Percentiles rank a stretch among this genome's conserved stretches.
Evolutionary conservation across 2,888 invertebrate species (phyloP).

Genomic region (Agrilus cyanescens): DNA sequence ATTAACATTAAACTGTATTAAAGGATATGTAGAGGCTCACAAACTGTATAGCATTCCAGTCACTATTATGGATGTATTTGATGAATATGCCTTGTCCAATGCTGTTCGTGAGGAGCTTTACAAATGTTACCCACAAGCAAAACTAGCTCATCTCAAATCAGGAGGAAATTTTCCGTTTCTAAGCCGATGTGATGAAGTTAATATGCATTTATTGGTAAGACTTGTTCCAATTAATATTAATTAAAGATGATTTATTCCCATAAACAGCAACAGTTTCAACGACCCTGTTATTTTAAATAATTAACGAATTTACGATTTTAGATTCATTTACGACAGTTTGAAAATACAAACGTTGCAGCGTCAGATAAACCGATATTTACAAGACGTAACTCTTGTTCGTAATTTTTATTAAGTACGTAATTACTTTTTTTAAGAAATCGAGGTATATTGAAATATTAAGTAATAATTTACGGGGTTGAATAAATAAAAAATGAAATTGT

Average conservation of each 20-base stretch:
- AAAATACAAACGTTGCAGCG: slow-evolving; percentile 47
- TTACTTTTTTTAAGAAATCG: too few relatives aligned
- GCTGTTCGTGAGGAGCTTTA: slow-evolving; percentile 69
- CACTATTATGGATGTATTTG: slow-evolving; percentile 82
- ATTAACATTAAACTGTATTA: slow-evolving; percentile 74
- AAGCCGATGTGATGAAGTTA: slow-evolving; percentile 78
- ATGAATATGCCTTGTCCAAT: slow-evolving; percentile 71
- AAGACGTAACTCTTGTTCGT: too few relatives aligned
- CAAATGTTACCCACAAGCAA: slow-evolving; percentile 76
- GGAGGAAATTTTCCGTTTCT: slow-evolving; percentile 88
- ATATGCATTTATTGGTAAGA: slow-evolving; percentile 71
- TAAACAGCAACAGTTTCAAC: slow-evolving; percentile 2
- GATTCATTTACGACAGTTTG: slow-evolving; percentile 65
- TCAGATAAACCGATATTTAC: slow-evolving; percentile 31
- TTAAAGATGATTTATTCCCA: too few relatives aligned
- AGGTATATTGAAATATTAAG: too few relatives aligned
- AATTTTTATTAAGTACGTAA: too few relatives aligned
- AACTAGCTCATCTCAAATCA: slow-evolving; percentile 73
- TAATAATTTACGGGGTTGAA: too few relatives aligned
- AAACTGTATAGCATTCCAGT: slow-evolving; percentile 55
- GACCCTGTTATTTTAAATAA: not conserved
- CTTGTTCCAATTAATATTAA: slow-evolving; percentile 5
- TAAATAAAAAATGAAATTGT: too few relatives aligned
- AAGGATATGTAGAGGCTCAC: slow-evolving; percentile 67
- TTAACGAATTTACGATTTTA: slow-evolving; percentile 52